Conservation (phyloP, 2,797 vertebrate species). For the Spondyliosoma cantharus region DNA sequence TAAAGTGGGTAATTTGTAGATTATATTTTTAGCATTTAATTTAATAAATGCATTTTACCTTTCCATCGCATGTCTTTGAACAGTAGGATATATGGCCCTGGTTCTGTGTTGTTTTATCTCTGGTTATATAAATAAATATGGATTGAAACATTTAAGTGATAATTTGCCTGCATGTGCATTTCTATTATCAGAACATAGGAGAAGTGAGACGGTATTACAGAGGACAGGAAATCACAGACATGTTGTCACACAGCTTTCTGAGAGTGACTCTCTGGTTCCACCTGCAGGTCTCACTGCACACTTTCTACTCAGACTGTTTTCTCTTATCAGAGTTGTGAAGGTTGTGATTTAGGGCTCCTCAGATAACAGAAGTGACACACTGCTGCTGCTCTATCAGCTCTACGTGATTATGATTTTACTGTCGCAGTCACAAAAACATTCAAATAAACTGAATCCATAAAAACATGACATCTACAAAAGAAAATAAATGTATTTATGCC, state of each 20-base stretch:
- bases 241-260: background rate
- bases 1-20: too few relatives aligned
- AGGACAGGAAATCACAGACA: background rate
- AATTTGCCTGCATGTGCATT: too few relatives aligned
- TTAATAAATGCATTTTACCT: too few relatives aligned
- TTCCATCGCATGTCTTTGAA: too few relatives aligned
- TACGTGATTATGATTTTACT: too few relatives aligned
- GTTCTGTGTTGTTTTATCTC: too few relatives aligned
- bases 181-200: too few relatives aligned
- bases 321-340: background rate
- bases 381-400: too few relatives aligned
- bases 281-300: slow-evolving; percentile 26
- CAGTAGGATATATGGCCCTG: too few relatives aligned
- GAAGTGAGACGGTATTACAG: background rate
- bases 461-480: background rate
- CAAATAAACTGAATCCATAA: background rate
- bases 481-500: background rate
- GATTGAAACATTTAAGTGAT: too few relatives aligned
- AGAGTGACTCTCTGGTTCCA: slow-evolving; percentile 18
- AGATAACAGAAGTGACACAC: background rate
- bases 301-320: background rate
- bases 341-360: background rate
- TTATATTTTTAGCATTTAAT: too few relatives aligned
- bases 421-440: background rate
- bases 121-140: too few relatives aligned